Evolutionary conservation across 2,888 invertebrate species (phyloP).

Genomic region (Spatulosminthurus flaviceps): DNA sequence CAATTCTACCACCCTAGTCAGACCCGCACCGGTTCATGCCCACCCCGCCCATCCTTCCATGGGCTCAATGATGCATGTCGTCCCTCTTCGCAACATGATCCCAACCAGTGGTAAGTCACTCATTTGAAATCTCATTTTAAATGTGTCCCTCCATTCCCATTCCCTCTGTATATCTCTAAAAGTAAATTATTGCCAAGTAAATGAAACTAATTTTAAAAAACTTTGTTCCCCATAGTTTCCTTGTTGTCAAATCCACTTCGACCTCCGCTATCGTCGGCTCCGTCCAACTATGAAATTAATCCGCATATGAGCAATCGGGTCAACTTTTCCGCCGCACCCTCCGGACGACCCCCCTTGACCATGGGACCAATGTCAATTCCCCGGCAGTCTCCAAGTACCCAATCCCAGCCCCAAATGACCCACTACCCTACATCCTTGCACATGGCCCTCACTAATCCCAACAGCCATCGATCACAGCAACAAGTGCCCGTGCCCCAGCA

Average conservation of each 20-base stretch:
- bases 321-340: slow-evolving; percentile 1
- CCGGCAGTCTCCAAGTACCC: neutral
- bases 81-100: slow-evolving; percentile 10
- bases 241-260: slow-evolving; percentile 22
- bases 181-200: no score
- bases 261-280: slow-evolving; percentile 42
- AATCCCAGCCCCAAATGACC: slow-evolving; percentile 15
- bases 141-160: no score
- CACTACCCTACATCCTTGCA: slow-evolving; percentile 43
- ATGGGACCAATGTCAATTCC: slow-evolving; percentile 16
- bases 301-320: neutral
- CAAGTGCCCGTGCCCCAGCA: slow-evolving; percentile 35
- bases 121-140: no score
- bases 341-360: slow-evolving; percentile 28
- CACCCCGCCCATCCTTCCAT: slow-evolving; percentile 11
- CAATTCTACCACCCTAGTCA: slow-evolving; percentile 1
- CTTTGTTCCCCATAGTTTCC: slow-evolving; percentile 16
- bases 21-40: slow-evolving; percentile 26
- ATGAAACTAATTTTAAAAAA: no score
- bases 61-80: neutral
- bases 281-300: slow-evolving; percentile 25
- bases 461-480: slow-evolving; percentile 15
- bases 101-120: slow-evolving; percentile 28
- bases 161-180: no score
- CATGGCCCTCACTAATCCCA: slow-evolving; percentile 40